Evolutionary conservation across 2,797 vertebrate genomes (phyloP), one percentile per base, ranked within the genome.

Genomic region (Anniella stebbinsi): DNA sequence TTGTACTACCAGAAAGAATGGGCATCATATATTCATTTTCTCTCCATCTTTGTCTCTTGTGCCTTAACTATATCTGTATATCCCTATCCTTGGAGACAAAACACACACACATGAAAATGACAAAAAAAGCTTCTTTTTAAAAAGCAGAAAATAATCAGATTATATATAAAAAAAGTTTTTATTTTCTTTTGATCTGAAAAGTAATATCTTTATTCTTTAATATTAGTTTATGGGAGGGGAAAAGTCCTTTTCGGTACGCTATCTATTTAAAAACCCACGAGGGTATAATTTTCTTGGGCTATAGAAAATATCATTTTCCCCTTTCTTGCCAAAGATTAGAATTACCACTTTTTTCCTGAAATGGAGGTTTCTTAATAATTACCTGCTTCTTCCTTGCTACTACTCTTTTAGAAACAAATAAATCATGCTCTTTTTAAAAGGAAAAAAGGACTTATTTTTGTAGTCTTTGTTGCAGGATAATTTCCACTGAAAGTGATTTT

Each of bases 261-360:
- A 87, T 0, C 88, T 25, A 51, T 33, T 95, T 83, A 84, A 93
- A 89, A 76, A n/a, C 57, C 87, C 33, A 48, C n/a, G 23, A 92
- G 28, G 84, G 28, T 93, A 15, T 86, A n/a, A 83, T 93, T 91
- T 94, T 92, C 82, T 75, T 87, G 45, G 75, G 80, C 67, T 17
- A 45, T 7, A 86, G 25, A 90, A 86, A 91, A 18, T 15, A 13
- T 92, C 2, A 41, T 93, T 93, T 94, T 0, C 2, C n/a, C 1
- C 8, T 89, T 0, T 92, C 83, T 92, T 92, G 87, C 67, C n/a
- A 70, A 88, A 93, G 13, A 63, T 67, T 1, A 82, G 17, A 83
- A 88, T 94, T 91, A 83, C 0, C 0, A 69, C n/a, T 87, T 93
- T 83, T 45, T 91, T 89, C 48, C 81, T 88, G 36, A 88, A 92